Conservation (phyloP, 2,113 vertebrate species). For the Conger conger region DNA sequence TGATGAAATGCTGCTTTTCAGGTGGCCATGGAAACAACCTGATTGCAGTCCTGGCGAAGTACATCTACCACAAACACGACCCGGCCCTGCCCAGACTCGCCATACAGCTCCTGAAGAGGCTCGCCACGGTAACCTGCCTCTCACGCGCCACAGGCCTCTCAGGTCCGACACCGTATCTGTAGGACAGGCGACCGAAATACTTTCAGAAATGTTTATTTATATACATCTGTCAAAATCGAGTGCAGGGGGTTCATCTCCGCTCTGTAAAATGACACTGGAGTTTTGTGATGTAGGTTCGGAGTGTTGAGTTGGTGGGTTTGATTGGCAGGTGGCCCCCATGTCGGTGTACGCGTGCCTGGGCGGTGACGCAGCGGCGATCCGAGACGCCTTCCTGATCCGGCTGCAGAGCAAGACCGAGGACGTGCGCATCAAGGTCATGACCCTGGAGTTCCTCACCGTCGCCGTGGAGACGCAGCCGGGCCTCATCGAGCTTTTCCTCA, state of each 20-base stretch:
- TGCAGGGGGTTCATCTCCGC: too few species aligned
- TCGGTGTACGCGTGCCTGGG: constrained; percentile 95
- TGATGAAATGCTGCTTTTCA: constrained; percentile 39
- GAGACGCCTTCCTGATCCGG: constrained; percentile 91
- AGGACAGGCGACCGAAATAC: too few species aligned
- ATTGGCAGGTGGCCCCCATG: constrained; percentile 90
- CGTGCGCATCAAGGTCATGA: constrained; percentile 97
- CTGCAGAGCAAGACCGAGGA: constrained; percentile 92
- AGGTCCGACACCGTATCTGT: too few species aligned
- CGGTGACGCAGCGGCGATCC: constrained; percentile 87
- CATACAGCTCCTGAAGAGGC: constrained; percentile 93
- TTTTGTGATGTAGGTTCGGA: too few species aligned
- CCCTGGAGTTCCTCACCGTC: constrained; percentile 93
- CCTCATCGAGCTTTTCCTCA: constrained; percentile 96
- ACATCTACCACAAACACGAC: constrained; percentile 97
- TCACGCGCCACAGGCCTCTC: background rate
- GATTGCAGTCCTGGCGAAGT: constrained; percentile 94
- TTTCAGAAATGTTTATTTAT: too few species aligned
- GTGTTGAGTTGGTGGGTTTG: background rate
- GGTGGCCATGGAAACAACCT: constrained; percentile 93
- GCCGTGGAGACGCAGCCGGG: constrained; percentile 96
- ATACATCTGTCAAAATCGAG: too few species aligned
- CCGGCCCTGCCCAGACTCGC: constrained; percentile 91
- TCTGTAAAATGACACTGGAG: too few species aligned
- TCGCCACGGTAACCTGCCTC: constrained; percentile 78